Evolutionary conservation across 2,888 invertebrate species (phyloP).

Genomic region (Eubasilissa splendida): DNA sequence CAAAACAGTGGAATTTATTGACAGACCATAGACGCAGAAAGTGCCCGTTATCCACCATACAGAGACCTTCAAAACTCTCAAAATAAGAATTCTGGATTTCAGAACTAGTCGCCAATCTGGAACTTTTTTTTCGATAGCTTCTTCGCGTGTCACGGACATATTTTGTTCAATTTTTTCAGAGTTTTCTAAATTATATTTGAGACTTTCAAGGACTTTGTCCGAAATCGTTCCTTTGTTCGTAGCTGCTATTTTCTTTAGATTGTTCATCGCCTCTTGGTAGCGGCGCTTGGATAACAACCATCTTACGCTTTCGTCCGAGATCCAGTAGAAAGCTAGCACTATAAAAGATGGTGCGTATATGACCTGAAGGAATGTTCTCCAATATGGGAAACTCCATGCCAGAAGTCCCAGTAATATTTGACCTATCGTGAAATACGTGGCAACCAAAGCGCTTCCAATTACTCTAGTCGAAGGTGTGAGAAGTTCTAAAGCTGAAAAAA

Average conservation of each 20-base stretch:
- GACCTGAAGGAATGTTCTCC: slow-evolving; percentile 76
- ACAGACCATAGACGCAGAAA: slow-evolving; percentile 86
- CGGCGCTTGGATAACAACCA: slow-evolving; percentile 82
- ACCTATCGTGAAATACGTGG: slow-evolving; percentile 69
- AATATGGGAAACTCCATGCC: slow-evolving; percentile 78
- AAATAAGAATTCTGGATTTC: slow-evolving; percentile 72
- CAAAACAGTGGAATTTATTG: slow-evolving; percentile 79
- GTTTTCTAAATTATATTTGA: slow-evolving; percentile 60
- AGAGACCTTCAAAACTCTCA: slow-evolving; percentile 77
- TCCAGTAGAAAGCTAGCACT: slow-evolving; percentile 75
- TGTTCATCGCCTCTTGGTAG: slow-evolving; percentile 75
- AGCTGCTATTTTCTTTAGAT: slow-evolving; percentile 78
- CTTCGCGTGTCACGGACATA: slow-evolving; percentile 53
- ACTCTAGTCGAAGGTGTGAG: slow-evolving; percentile 54
- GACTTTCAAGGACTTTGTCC: slow-evolving; percentile 66
- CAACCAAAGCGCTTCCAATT: slow-evolving; percentile 40
- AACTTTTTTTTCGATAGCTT: slow-evolving; percentile 31
- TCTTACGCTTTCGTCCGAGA: slow-evolving; percentile 78
- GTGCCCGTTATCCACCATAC: slow-evolving; percentile 86
- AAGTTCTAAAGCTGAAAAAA: slow-evolving; percentile 50
- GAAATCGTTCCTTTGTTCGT: slow-evolving; percentile 73
- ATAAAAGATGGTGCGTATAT: slow-evolving; percentile 78
- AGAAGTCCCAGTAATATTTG: slow-evolving; percentile 76
- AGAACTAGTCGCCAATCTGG: slow-evolving; percentile 68
- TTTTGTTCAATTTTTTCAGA: slow-evolving; percentile 62